A percentile compares a stretch with the other conserved stretches of the same genome.
Evolutionary conservation across 2,888 invertebrate genomes (phyloP).

Genomic region (Iphiclides podalirius): DNA sequence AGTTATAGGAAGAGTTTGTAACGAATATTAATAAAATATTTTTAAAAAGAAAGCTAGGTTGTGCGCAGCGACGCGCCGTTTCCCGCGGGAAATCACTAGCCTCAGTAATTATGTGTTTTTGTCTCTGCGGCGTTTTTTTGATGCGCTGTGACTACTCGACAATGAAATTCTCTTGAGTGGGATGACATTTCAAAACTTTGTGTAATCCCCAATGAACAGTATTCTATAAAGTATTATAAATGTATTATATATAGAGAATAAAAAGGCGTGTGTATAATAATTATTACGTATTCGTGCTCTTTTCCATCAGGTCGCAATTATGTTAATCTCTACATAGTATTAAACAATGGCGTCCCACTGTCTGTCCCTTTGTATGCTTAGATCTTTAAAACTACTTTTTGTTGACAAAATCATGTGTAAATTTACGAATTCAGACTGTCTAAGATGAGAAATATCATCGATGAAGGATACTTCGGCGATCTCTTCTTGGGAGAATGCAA

Average conservation of each 20-base stretch:
- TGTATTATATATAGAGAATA: too few relatives aligned
- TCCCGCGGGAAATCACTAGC: conserved; percentile 63
- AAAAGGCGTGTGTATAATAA: too few relatives aligned
- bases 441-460: conserved; percentile 56
- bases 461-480: conserved; percentile 36
- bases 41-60: conserved; percentile 31
- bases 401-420: too few relatives aligned
- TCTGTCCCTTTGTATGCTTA: too few relatives aligned
- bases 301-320: neutral
- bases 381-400: too few relatives aligned
- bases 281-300: neutral
- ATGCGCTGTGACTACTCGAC: conserved; percentile 31
- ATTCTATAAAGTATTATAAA: conserved; percentile 15
- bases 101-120: conserved; percentile 62
- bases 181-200: conserved; percentile 16
- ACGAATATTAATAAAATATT: conserved; percentile 35
- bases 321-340: too few relatives aligned
- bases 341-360: too few relatives aligned
- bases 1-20: conserved; percentile 3
- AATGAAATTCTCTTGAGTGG: conserved; percentile 30
- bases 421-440: too few relatives aligned
- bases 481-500: conserved; percentile 9
- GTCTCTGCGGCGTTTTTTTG: conserved; percentile 39
- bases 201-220: conserved; percentile 8
- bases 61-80: conserved; percentile 29